Evolutionary conservation across 2,888 invertebrate genomes (phyloP).

Genomic region (Nymphalis urticae): DNA sequence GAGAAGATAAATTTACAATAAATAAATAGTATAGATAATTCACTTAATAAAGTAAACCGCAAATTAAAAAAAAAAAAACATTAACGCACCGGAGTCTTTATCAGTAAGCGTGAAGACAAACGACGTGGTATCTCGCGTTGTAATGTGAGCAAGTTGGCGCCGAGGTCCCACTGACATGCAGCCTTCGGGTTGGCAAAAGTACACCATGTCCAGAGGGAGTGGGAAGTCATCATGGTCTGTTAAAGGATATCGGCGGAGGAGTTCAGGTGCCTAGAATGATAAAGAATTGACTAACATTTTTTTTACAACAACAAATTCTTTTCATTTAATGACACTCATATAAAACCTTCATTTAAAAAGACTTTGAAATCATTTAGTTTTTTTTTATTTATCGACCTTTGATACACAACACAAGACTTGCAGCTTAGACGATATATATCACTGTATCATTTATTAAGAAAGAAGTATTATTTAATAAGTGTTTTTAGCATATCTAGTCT

Average conservation of each 20-base stretch:
- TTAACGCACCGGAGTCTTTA: conserved; percentile 93
- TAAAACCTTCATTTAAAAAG: too few species aligned
- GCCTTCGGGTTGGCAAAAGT: conserved; percentile 99
- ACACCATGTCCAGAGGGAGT: conserved; percentile 98
- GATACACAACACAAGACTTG: too few species aligned
- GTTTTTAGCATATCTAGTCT: not conserved
- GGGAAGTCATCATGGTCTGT: conserved; percentile 99
- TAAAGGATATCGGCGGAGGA: conserved; percentile 96
- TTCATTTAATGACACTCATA: too few species aligned
- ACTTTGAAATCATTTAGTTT: too few species aligned
- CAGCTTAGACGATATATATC: too few species aligned
- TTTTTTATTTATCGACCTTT: too few species aligned
- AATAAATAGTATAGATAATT: too few species aligned
- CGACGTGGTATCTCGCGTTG: conserved; percentile 94
- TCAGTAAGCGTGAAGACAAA: conserved; percentile 99
- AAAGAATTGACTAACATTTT: too few species aligned
- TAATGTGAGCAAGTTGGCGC: conserved; percentile 74
- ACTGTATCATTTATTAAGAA: too few species aligned
- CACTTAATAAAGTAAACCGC: too few species aligned
- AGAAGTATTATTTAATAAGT: not conserved
- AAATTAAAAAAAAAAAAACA: not conserved
- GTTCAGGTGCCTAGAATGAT: conserved; percentile 89
- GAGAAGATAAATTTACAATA: too few species aligned
- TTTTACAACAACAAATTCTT: too few species aligned
- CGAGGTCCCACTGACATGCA: conserved; percentile 96